A percentile compares a stretch with the other conserved stretches of the same genome.
Conservation (phyloP, 2,888 invertebrate species). For the Meghimatium bilineatum region DNA sequence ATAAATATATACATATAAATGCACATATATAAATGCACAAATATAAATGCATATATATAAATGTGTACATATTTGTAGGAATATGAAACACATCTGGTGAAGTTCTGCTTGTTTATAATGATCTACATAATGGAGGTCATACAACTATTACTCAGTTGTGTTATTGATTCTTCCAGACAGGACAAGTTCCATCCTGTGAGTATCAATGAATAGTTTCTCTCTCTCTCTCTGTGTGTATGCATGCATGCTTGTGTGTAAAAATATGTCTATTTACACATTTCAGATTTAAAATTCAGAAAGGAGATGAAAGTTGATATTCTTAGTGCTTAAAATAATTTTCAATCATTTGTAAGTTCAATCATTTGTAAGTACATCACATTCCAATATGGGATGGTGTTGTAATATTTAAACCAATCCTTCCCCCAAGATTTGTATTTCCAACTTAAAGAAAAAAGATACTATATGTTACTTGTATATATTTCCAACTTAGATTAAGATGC, state of each 20-base stretch:
- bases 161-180: conserved; percentile 37
- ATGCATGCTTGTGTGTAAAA: not conserved
- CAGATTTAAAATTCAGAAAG: too few relatives aligned
- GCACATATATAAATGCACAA: not conserved
- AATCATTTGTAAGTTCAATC: too few relatives aligned
- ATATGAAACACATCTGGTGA: conserved; percentile 28
- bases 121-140: conserved; percentile 38
- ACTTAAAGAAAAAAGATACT: too few relatives aligned
- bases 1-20: not conserved
- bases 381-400: too few relatives aligned
- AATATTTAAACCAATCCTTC: too few relatives aligned
- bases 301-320: too few relatives aligned
- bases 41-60: not conserved
- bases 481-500: too few relatives aligned
- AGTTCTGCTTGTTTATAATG: conserved; percentile 41
- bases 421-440: too few relatives aligned
- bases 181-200: conserved; percentile 13
- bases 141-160: conserved; percentile 43
- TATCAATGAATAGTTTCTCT: not conserved
- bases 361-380: too few relatives aligned
- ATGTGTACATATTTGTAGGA: conserved; percentile 56
- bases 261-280: not conserved
- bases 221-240: too few relatives aligned
- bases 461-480: too few relatives aligned
- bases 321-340: too few relatives aligned